Evolutionary conservation across 2,888 invertebrate genomes (phyloP).

Genomic region (Adelphocoris suturalis): DNA sequence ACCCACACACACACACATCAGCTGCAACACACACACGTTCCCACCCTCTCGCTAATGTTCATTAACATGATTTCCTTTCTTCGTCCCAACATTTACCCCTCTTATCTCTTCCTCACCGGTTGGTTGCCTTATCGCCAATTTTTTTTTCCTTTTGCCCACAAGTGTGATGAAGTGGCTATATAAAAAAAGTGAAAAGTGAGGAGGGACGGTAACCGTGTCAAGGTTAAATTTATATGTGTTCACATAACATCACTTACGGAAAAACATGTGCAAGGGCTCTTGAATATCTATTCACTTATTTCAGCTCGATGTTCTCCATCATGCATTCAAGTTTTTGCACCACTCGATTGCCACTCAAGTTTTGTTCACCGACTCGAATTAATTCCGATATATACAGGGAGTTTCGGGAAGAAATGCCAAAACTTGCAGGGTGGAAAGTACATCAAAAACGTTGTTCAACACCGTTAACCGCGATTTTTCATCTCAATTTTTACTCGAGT

Average conservation of each 20-base stretch:
- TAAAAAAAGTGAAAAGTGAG: background rate
- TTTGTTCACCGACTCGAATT: background rate
- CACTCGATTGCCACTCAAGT: background rate
- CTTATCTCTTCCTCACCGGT: constrained; percentile 67
- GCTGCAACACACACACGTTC: background rate
- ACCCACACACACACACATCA: constrained; percentile 10
- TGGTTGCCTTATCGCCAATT: constrained; percentile 56
- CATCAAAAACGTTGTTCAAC: too few relatives aligned
- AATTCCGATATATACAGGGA: background rate
- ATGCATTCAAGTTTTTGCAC: background rate
- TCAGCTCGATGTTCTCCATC: background rate
- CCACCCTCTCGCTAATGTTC: constrained; percentile 54
- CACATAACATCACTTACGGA: constrained; percentile 11
- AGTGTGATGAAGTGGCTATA: constrained; percentile 33
- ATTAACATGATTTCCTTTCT: constrained; percentile 67
- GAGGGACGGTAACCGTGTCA: constrained; percentile 1
- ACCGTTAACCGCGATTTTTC: too few relatives aligned
- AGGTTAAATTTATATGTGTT: background rate
- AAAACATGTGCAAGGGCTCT: background rate
- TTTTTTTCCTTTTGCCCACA: background rate
- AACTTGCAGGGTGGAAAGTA: too few relatives aligned
- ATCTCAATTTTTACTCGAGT: too few relatives aligned
- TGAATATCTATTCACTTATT: background rate
- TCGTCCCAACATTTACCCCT: constrained; percentile 48
- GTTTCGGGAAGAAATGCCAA: too few relatives aligned